Conservation (phyloP, 2,113 vertebrate genomes). For the Megaceryle maxima region DNA sequence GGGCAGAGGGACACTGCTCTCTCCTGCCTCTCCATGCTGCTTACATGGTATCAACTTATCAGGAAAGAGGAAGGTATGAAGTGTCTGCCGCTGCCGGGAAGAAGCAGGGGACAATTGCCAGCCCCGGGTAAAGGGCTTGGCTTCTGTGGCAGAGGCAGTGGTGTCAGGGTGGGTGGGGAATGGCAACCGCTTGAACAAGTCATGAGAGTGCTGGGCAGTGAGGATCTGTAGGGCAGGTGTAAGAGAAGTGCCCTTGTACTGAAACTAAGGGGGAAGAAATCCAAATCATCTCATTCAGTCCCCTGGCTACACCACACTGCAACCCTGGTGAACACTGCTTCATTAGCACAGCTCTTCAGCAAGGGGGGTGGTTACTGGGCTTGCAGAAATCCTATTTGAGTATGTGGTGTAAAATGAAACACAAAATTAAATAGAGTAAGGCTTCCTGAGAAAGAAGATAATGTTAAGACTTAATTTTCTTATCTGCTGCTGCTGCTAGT, state of each 20-base stretch:
- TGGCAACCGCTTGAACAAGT: not conserved
- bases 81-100: not conserved
- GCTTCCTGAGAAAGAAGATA: not conserved
- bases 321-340: not conserved
- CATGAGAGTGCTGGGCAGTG: not conserved
- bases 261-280: not conserved
- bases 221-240: not conserved
- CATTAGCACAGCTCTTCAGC: not conserved
- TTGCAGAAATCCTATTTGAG: not conserved
- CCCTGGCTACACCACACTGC: not conserved
- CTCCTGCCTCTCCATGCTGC: not conserved
- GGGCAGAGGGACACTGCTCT: not conserved
- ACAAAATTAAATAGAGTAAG: not conserved
- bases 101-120: not conserved
- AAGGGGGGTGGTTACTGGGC: not conserved
- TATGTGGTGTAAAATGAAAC: not conserved
- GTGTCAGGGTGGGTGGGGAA: not conserved
- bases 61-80: not conserved
- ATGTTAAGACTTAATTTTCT: not conserved
- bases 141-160: not conserved
- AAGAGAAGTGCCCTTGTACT: not conserved
- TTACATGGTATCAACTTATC: not conserved
- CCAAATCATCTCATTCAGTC: not conserved
- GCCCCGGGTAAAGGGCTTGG: not conserved
- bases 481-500: not conserved